Evolutionary conservation across 1,140 invertebrate genomes (phyloP).

Genomic region (Lepidurus packardi): DNA sequence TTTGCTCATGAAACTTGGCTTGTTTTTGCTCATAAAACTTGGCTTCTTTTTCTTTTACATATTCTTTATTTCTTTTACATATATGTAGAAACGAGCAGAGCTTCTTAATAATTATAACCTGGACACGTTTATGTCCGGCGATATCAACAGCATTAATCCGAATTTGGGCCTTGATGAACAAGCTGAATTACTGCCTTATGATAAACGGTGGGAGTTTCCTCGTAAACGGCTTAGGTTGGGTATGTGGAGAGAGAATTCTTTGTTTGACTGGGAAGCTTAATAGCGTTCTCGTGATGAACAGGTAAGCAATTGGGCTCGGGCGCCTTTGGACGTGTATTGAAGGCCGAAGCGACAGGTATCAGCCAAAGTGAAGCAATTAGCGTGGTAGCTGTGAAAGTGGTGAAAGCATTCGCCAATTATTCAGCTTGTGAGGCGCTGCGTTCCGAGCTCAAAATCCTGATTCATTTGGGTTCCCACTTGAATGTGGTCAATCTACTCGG

Average conservation of each 20-base stretch:
- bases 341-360: conserved; percentile 74
- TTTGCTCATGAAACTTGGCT: too few species aligned
- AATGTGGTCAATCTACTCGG: conserved; percentile 93
- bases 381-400: conserved; percentile 80
- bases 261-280: not conserved
- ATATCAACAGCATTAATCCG: conserved; percentile 74
- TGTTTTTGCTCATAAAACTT: conserved; percentile 36
- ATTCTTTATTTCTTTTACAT: conserved; percentile 24
- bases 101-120: conserved; percentile 35
- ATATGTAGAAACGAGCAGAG: conserved; percentile 33
- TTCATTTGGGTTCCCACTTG: conserved; percentile 85
- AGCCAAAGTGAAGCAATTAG: conserved; percentile 52
- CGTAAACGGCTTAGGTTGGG: conserved; percentile 75
- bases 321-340: conserved; percentile 87
- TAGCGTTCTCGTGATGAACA: conserved; percentile 41
- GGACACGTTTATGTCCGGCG: conserved; percentile 67
- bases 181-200: conserved; percentile 75
- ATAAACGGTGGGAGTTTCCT: conserved; percentile 50
- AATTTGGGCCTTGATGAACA: conserved; percentile 46
- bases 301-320: conserved; percentile 79
- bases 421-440: conserved; percentile 72
- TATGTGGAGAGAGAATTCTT: conserved; percentile 42
- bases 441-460: conserved; percentile 91
- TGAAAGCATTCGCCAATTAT: conserved; percentile 66
- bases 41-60: conserved; percentile 36